Evolutionary conservation across 2,888 invertebrate genomes (phyloP).

Genomic region (Cryptus armator): DNA sequence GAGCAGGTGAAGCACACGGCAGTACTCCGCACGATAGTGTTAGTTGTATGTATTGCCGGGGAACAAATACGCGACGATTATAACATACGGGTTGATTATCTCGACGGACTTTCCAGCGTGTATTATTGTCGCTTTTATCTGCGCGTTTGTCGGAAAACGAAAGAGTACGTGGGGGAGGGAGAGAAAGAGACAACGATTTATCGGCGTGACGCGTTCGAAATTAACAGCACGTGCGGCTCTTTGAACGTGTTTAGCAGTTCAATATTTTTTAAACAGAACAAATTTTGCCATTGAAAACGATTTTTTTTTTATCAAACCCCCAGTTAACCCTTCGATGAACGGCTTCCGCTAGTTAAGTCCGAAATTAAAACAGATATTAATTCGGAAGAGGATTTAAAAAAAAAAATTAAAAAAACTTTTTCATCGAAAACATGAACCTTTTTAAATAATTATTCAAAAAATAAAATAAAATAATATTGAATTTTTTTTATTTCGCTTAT

Average conservation of each 20-base stretch:
- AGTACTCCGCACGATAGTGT: conserved; percentile 76
- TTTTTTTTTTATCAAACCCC: not conserved
- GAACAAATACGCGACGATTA: conserved; percentile 84
- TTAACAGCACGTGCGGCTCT: conserved; percentile 32
- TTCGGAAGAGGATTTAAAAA: no score
- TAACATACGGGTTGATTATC: conserved; percentile 85
- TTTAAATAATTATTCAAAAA: no score
- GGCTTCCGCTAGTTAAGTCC: no score
- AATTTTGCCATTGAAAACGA: not conserved
- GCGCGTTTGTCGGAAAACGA: conserved; percentile 58
- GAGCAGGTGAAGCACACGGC: conserved; percentile 76
- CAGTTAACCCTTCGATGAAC: no score
- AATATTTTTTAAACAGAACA: not conserved
- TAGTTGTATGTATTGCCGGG: conserved; percentile 77
- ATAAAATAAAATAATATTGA: no score
- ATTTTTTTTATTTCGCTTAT: no score
- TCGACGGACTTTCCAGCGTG: conserved; percentile 82
- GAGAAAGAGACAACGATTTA: conserved; percentile 57
- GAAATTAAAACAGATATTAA: no score
- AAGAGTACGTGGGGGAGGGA: conserved; percentile 28
- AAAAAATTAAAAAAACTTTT: no score
- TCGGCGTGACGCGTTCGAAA: conserved; percentile 54
- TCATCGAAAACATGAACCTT: no score
- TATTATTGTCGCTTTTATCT: conserved; percentile 76
- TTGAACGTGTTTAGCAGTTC: conserved; percentile 9